phyloP scores from a whole-genome alignment of 2,113 vertebrate species.

The Erythrocercus mccallii region DNA sequence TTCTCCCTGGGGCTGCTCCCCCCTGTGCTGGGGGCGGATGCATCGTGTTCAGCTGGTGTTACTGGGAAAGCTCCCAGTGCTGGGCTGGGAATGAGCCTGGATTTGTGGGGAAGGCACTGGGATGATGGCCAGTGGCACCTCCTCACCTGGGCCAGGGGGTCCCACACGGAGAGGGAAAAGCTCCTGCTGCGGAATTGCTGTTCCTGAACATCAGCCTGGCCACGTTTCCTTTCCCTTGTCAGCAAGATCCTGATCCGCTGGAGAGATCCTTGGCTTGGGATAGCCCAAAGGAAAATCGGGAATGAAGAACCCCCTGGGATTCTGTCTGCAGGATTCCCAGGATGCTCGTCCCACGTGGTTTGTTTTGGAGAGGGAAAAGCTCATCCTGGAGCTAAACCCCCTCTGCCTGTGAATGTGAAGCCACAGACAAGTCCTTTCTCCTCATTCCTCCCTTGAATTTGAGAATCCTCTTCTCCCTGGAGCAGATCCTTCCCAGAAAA shows the following conservation, averaged over 20 bases:
- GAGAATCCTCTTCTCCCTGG: background rate
- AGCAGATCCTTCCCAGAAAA: background rate
- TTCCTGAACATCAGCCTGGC: background rate
- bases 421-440: background rate
- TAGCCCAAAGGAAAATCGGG: background rate
- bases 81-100: background rate
- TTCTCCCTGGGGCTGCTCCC: background rate
- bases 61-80: background rate
- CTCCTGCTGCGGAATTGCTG: background rate
- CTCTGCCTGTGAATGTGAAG: rapidly evolving
- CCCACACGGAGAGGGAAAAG: rapidly evolving
- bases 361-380: too few species aligned
- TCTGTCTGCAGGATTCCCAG: background rate
- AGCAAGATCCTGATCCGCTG: background rate
- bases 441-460: background rate
- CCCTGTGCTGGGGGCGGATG: background rate
- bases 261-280: background rate
- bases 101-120: rapidly evolving
- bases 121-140: rapidly evolving
- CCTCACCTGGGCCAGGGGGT: background rate
- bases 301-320: background rate
- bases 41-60: rapidly evolving
- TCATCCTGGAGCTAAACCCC: background rate
- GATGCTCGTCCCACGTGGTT: too few species aligned
- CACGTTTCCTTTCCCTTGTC: background rate